Evolutionary conservation across 1,140 invertebrate species (phyloP).

Genomic region (Vollenhovia emeryi): DNA sequence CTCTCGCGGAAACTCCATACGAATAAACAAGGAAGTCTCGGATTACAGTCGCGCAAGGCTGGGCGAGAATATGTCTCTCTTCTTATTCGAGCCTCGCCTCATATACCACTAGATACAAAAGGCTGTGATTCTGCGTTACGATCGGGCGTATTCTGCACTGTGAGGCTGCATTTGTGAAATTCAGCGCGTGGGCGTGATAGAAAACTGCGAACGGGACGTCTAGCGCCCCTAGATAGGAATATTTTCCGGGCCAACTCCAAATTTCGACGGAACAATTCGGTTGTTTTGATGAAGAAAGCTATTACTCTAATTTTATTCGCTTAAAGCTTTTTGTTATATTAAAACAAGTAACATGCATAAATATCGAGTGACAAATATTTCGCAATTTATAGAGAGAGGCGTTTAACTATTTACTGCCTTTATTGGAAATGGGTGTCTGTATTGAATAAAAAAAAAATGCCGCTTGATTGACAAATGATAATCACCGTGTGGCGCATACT

Average conservation of each 20-base stretch:
- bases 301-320: background rate
- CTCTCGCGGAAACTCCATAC: background rate
- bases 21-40: background rate
- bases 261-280: background rate
- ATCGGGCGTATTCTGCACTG: background rate
- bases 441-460: background rate
- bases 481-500: background rate
- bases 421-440: background rate
- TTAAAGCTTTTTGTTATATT: background rate
- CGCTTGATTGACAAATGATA: constrained; percentile 28
- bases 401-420: background rate
- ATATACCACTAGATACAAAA: constrained; percentile 26
- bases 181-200: constrained; percentile 31
- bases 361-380: background rate
- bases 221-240: background rate
- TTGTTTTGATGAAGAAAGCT: background rate
- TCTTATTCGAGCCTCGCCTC: constrained; percentile 42
- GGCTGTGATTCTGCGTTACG: constrained; percentile 27
- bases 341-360: background rate
- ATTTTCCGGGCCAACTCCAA: background rate
- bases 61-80: constrained; percentile 27
- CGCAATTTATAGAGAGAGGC: background rate
- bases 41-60: constrained; percentile 7
- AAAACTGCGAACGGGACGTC: constrained; percentile 1
- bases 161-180: background rate